Base-by-base conservation (phyloP, 2,797 vertebrate genomes). In the Cirrhinus mrigala region DNA sequence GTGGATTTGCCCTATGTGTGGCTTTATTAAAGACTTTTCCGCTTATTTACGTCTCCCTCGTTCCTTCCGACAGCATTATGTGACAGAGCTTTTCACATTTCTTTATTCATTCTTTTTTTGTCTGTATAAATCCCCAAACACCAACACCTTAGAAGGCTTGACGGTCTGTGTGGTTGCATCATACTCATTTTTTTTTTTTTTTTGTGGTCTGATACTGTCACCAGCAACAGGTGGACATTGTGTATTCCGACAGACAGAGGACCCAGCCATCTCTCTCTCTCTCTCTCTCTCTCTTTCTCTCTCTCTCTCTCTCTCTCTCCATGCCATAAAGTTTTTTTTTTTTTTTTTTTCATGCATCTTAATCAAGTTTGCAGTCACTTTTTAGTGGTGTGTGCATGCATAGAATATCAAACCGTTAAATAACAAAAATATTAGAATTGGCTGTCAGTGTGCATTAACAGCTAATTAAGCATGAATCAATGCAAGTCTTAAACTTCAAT, bases 121-220 rank as follows among this genome's bases (percentile, higher is more conserved):
- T 52, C 48, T 12, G 0, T 58, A 22, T 46, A 82, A 82, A 58
- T 71, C 24, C 18, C 69, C 69, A 48, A 60, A 60, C 54, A 48
- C 40, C 80, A n/a, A 15, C 20, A 58, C 7, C 20, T 56, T 22
- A 74, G 18, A 74, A 74, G 7, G 3, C 6, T 33, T 33, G 24
- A 8, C 37, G 50, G 40, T 48, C 24, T 82, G 81, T 46, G 24
- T 46, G 69, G 20, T 82, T 64, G 54, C 69, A 48, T 74, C 68
- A 71, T 58, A 58, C n/a, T 29, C 46, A 37, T 37, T 58, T 11
- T 20, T 2, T 4, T 3, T 4, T 3, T 20, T 22, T 50, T 29
- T 8, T 3, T 73, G 68, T 7, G 3, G 24, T 33, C 18, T 48
- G 11, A 62, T 16, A 74, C 40, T 62, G 69, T 62, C 54, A 74